phyloP scores from a whole-genome alignment of 1,140 invertebrate species.

The Drosophila mojavensis region DNA sequence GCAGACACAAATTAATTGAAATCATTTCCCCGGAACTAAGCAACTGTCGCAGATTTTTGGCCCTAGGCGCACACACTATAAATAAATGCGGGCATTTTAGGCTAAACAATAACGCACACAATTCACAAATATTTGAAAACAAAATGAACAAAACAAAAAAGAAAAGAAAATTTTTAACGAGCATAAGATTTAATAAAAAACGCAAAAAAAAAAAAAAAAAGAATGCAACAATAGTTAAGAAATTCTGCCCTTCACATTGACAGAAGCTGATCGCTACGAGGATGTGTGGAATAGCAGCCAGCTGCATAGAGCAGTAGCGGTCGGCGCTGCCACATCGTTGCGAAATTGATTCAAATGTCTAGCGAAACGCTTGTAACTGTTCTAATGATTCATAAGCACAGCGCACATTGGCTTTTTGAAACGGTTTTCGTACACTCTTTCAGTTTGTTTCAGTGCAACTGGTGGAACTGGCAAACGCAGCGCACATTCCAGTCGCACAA shows the following conservation, averaged over 20 bases:
- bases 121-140: slow-evolving; percentile 3
- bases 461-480: too few species aligned
- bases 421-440: too few species aligned
- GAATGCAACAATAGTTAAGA: background rate
- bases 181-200: background rate
- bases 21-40: too few species aligned
- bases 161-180: background rate
- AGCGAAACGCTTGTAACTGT: too few species aligned
- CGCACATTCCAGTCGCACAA: background rate
- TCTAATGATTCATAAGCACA: too few species aligned
- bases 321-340: slow-evolving; percentile 2
- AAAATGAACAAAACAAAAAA: background rate
- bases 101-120: slow-evolving; percentile 3
- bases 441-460: too few species aligned
- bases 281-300: slow-evolving; percentile 1
- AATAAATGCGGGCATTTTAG: background rate
- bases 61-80: background rate
- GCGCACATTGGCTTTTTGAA: too few species aligned
- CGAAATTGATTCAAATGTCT: background rate
- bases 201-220: too few species aligned
- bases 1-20: too few species aligned
- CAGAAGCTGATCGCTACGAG: slow-evolving; percentile 13
- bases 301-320: background rate
- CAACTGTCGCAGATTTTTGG: background rate
- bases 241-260: background rate